phyloP scores from a whole-genome alignment of 53 echinoderm and acorn worm species.

The Paracentrotus lividus region DNA sequence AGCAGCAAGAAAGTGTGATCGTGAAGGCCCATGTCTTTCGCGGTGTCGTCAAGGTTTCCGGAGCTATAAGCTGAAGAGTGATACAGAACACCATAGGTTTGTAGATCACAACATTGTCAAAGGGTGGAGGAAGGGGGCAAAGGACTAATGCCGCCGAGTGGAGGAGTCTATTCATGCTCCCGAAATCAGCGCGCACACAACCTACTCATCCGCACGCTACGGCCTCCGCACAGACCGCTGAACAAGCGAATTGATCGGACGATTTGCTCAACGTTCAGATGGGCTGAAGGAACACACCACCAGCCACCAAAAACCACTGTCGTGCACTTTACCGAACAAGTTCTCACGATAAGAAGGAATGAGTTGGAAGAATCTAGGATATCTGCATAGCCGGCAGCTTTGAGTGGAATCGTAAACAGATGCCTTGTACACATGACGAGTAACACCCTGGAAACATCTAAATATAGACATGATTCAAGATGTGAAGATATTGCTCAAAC shows the following conservation, averaged over 20 bases:
- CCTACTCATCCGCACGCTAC: conserved; percentile 21
- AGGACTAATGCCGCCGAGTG: conserved; percentile 13
- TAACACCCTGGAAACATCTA: conserved; percentile 42
- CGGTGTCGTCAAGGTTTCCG: conserved; percentile 48
- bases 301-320: conserved; percentile 45
- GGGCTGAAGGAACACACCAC: conserved; percentile 49
- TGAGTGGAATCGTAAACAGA: conserved; percentile 67
- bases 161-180: conserved; percentile 41
- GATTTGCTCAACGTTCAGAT: conserved; percentile 46
- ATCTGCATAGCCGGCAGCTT: conserved; percentile 48
- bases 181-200: conserved; percentile 1
- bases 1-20: conserved; percentile 69
- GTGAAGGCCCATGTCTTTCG: conserved; percentile 47
- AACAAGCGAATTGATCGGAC: conserved; percentile 32
- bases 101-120: conserved; percentile 39
- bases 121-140: background rate
- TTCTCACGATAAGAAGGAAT: conserved; percentile 46
- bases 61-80: conserved; percentile 48
- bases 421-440: conserved; percentile 1
- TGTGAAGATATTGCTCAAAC: conserved; percentile 43
- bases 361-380: conserved; percentile 16
- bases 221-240: conserved; percentile 12
- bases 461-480: conserved; percentile 52
- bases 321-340: conserved; percentile 46
- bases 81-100: conserved; percentile 52